phyloP scores from a whole-genome alignment of 2,113 vertebrate species.

The Catharus bicknelli region DNA sequence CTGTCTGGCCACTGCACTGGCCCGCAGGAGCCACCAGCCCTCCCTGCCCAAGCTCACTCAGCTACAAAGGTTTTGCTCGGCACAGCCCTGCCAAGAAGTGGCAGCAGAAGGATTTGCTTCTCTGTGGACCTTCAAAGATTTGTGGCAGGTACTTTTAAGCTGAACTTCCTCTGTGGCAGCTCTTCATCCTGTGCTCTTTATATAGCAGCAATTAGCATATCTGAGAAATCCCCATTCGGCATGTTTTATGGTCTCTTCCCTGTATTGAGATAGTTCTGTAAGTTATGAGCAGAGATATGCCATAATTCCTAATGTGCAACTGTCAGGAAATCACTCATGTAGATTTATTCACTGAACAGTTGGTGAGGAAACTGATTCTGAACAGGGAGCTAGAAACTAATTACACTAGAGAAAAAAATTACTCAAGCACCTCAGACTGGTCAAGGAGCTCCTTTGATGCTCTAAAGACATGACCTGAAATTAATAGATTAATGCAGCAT shows the following conservation, averaged over 20 bases:
- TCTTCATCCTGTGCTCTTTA: constrained; percentile 26
- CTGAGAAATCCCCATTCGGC: constrained; percentile 51
- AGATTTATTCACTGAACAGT: constrained; percentile 66
- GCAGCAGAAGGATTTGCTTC: not conserved
- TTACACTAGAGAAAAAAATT: constrained; percentile 42
- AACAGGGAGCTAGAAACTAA: constrained; percentile 48
- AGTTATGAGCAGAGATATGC: constrained; percentile 55
- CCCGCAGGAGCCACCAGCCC: not conserved
- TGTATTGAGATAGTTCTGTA: constrained; percentile 43
- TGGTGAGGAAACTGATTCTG: constrained; percentile 51
- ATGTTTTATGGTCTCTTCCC: constrained; percentile 55
- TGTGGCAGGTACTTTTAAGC: constrained; percentile 17
- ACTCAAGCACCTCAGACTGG: constrained; percentile 24
- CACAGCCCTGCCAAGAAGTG: not conserved
- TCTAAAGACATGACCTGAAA: constrained; percentile 6
- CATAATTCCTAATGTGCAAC: constrained; percentile 62
- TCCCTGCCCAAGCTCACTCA: not conserved
- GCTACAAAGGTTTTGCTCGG: not conserved
- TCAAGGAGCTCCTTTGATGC: constrained; percentile 44
- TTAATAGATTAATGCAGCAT: not conserved
- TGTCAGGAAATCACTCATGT: constrained; percentile 52
- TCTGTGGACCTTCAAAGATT: constrained; percentile 16
- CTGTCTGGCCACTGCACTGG: not conserved
- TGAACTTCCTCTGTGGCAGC: constrained; percentile 38
- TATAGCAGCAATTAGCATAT: constrained; percentile 61